Conservation (phyloP, 53 echinoderm and acorn worm species). For the Zoroaster sp. region DNA sequence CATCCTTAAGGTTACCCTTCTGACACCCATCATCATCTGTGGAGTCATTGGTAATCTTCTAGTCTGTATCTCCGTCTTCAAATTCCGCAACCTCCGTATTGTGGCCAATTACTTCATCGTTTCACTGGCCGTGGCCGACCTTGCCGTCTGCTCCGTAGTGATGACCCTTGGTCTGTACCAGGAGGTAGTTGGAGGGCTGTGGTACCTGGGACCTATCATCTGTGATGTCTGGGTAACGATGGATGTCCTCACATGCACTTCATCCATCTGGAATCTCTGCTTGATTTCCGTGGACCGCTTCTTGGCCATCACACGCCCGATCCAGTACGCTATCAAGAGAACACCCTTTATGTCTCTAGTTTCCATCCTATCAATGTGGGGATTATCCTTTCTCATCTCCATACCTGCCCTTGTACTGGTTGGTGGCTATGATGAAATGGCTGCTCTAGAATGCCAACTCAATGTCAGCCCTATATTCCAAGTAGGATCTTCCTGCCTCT, state of each 20-base stretch:
- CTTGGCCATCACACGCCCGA: constrained; percentile 87
- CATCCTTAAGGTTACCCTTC: constrained; percentile 22
- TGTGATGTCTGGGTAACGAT: constrained; percentile 92
- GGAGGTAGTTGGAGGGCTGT: constrained; percentile 77
- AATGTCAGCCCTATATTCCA: constrained; percentile 92
- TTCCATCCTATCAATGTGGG: constrained; percentile 76
- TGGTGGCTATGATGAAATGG: constrained; percentile 78
- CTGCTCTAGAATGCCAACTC: constrained; percentile 66
- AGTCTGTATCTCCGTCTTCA: constrained; percentile 84
- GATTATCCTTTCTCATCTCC: constrained; percentile 82
- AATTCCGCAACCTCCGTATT: constrained; percentile 77
- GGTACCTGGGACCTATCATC: constrained; percentile 79
- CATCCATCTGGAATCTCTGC: constrained; percentile 95
- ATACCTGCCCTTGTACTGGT: constrained; percentile 86
- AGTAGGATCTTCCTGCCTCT: constrained; percentile 83
- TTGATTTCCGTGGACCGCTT: constrained; percentile 91
- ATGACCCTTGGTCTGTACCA: constrained; percentile 84
- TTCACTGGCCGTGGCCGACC: constrained; percentile 85
- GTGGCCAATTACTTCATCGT: constrained; percentile 98
- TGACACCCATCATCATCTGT: constrained; percentile 67
- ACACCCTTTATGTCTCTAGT: constrained; percentile 81
- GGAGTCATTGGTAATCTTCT: constrained; percentile 86
- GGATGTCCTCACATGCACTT: constrained; percentile 87
- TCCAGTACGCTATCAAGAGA: constrained; percentile 88
- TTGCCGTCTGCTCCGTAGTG: constrained; percentile 75